Evolutionary conservation across 1,140 invertebrate genomes (phyloP).

Genomic region (Hyles euphorbiae): DNA sequence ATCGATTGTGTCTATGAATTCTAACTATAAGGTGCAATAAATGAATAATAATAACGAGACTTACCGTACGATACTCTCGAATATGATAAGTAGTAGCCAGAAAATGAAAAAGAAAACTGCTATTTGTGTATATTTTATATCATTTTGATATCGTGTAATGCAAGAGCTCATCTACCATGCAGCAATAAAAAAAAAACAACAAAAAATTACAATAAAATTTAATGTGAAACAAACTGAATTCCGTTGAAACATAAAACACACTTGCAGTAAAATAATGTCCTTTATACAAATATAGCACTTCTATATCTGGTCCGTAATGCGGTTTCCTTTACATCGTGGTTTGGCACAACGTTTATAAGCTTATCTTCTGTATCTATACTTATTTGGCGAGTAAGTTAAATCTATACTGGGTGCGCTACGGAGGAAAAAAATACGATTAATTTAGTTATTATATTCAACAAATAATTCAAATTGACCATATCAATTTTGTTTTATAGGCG

Average conservation of each 20-base stretch:
- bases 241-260: slow-evolving; percentile 52
- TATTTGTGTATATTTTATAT: slow-evolving; percentile 1
- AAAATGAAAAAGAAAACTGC: background rate
- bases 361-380: slow-evolving; percentile 68
- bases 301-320: slow-evolving; percentile 36
- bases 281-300: slow-evolving; percentile 50
- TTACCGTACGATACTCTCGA: too few species aligned
- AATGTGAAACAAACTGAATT: slow-evolving; percentile 59
- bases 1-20: background rate
- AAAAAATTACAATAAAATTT: slow-evolving; percentile 62
- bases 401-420: slow-evolving; percentile 70
- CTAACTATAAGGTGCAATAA: background rate
- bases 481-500: too few species aligned
- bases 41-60: too few species aligned
- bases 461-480: too few species aligned
- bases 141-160: background rate
- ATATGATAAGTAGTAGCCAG: too few species aligned
- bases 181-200: slow-evolving; percentile 69
- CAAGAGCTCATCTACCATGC: slow-evolving; percentile 56
- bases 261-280: slow-evolving; percentile 41
- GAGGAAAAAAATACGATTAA: slow-evolving; percentile 49
- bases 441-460: background rate
- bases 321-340: slow-evolving; percentile 20
- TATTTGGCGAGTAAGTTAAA: slow-evolving; percentile 58
- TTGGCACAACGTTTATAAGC: slow-evolving; percentile 19